Conservation (phyloP, 2,113 vertebrate species). For the Seriola rivoliana region DNA sequence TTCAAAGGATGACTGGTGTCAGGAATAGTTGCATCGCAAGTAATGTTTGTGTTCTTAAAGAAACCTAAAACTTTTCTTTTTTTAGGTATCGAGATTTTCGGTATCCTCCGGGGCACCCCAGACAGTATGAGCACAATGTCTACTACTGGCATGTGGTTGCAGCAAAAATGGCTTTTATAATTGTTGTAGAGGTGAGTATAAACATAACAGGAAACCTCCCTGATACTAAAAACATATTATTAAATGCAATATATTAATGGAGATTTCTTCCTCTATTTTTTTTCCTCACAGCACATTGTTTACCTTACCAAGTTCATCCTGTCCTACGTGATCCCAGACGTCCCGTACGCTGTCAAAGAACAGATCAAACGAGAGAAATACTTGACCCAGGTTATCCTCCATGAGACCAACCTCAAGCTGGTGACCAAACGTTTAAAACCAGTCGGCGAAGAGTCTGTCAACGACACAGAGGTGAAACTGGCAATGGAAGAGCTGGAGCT, state of each 20-base stretch:
- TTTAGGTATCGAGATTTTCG: constrained; percentile 93
- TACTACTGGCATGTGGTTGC: constrained; percentile 95
- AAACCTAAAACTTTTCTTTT: constrained; percentile 8
- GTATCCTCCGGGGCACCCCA: constrained; percentile 89
- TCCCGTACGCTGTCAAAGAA: constrained; percentile 88
- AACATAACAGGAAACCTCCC: neutral
- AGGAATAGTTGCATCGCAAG: too few relatives aligned
- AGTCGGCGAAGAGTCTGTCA: constrained; percentile 44
- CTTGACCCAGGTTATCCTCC: constrained; percentile 92
- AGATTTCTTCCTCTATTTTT: neutral
- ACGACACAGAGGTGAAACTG: neutral
- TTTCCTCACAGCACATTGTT: constrained; percentile 88
- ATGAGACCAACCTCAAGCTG: constrained; percentile 88
- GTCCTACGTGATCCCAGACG: constrained; percentile 91
- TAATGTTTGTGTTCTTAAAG: constrained; percentile 2
- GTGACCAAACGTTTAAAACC: constrained; percentile 84
- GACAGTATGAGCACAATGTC: constrained; percentile 90
- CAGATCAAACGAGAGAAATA: constrained; percentile 94
- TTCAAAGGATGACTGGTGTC: too few relatives aligned
- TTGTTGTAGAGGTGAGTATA: constrained; percentile 91
- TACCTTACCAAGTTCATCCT: constrained; percentile 94
- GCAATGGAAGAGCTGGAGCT: constrained; percentile 37
- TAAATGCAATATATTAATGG: neutral
- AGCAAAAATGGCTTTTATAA: constrained; percentile 94
- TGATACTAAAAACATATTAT: neutral